These are phyloP conservation scores for Neodiprion fabricii DNA, from an alignment of 1,140 invertebrate species.

Conservation along the genomic window DNA sequence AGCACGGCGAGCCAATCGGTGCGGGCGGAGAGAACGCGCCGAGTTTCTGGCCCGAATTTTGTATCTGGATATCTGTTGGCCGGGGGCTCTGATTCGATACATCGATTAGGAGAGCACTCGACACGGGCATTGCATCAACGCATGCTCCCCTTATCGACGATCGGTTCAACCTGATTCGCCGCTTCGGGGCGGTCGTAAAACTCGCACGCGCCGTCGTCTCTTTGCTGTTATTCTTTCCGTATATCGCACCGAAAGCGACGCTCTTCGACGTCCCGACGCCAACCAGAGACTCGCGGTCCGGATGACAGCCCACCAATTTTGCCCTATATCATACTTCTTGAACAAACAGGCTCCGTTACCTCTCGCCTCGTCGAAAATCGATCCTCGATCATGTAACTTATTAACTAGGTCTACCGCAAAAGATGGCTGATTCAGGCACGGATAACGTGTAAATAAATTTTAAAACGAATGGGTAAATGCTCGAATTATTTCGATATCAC, in stretches of 20 bases:
- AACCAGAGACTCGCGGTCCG: constrained; percentile 15
- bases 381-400: too few species aligned
- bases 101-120: not conserved
- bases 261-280: too few species aligned
- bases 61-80: not conserved
- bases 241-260: not conserved
- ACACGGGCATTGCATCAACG: not conserved
- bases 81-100: not conserved
- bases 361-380: too few species aligned
- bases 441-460: too few species aligned
- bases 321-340: constrained; percentile 29
- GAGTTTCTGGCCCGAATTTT: not conserved
- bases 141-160: not conserved
- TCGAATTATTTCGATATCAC: too few species aligned
- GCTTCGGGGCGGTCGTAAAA: constrained; percentile 42
- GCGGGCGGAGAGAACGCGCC: not conserved
- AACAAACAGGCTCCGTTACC: too few species aligned
- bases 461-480: too few species aligned
- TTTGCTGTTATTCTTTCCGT: constrained; percentile 14
- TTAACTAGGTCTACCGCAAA: too few species aligned
- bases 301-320: constrained; percentile 53
- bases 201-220: constrained; percentile 34
- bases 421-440: too few species aligned
- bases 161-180: constrained; percentile 29
- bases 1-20: not conserved